These are phyloP conservation scores for Spheniscus mendiculus DNA, from an alignment of 2,113 vertebrate genomes.

Conservation along the genomic window DNA sequence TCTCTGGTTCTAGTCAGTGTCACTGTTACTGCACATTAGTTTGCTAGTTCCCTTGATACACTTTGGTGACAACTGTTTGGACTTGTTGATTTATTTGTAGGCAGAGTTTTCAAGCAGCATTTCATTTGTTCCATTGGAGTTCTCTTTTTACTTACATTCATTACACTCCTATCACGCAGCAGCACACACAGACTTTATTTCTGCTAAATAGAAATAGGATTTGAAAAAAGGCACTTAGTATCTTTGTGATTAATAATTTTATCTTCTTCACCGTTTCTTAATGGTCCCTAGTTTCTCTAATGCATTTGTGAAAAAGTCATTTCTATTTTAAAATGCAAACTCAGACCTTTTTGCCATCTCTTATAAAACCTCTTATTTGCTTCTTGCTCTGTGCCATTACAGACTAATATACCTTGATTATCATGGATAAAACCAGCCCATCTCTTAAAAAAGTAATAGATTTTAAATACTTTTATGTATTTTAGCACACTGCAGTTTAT, in stretches of 20 bases:
- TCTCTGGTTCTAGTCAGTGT: not conserved
- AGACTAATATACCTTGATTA: not conserved
- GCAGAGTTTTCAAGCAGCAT: not conserved
- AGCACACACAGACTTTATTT: not conserved
- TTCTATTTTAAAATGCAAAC: conserved; percentile 1
- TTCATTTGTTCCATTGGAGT: not conserved
- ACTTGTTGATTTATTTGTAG: conserved; percentile 8
- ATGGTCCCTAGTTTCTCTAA: conserved; percentile 5
- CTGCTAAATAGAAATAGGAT: not conserved
- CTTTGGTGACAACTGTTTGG: not conserved
- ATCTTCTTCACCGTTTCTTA: conserved; percentile 38
- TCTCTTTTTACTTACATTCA: not conserved
- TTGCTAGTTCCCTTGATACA: not conserved
- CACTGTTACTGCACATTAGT: conserved; percentile 4
- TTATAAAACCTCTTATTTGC: not conserved
- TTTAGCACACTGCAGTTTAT: not conserved
- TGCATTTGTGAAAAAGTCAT: not conserved
- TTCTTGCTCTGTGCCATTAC: not conserved
- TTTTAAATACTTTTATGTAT: not conserved
- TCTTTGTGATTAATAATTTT: conserved; percentile 37
- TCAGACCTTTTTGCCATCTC: not conserved
- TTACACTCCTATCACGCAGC: not conserved
- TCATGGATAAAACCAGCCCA: not conserved
- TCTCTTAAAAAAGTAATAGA: not conserved
- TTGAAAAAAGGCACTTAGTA: conserved; percentile 8